Evolutionary conservation across 2,113 vertebrate species (phyloP), one percentile per base, ranked within the genome.

Genomic region (Hyperopisus bebe): DNA sequence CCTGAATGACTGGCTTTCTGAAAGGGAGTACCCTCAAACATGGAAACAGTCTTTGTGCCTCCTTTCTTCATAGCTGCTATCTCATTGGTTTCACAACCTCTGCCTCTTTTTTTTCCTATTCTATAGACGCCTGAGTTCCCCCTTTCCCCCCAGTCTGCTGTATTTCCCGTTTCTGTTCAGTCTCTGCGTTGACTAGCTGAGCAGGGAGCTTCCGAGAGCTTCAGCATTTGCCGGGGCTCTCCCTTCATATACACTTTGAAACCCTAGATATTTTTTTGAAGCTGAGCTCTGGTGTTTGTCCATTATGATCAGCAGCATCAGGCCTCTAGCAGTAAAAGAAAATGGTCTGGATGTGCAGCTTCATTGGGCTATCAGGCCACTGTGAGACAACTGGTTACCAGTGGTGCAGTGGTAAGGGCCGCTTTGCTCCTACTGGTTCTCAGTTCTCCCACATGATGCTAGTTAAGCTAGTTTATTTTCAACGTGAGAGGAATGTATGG

Each of bases 1-100:
- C 47, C 48, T 87, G 86, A 87, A 48, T 48, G 15, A 58, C 86
- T 58, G 47, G 8, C 48, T 86, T n/a, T 50, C 86, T 87, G 86
- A 31, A 27, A 31, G 31, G 53, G 55, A 53, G 85, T 35, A 87
- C 48, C 42, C 44, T 84, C 39, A 46, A 84, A 47, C 44, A 47
- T 84, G 82, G 82, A 84, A 84, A 84, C 44, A 84, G 80, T 83
- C 44, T 86, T 21, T 35, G 50, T 39, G 47, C 27, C 84, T 87
- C 31, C 11, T 27, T 87, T 87, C 15, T 53, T 53, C 85, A 21
- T 39, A 53, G n/a, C 48, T 31, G n/a, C 27, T 53, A 46, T 80
- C 17, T 51, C 8, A 35, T 13, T 27, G 42, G 66, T 89, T 89
- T 77, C 58, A 77, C 66, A 48, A 21, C 27, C 46, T 80, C 13